Percentiles rank a stretch among this genome's conserved stretches.
phyloP scores from a whole-genome alignment of 2,797 vertebrate species.

The Anas capensis region DNA sequence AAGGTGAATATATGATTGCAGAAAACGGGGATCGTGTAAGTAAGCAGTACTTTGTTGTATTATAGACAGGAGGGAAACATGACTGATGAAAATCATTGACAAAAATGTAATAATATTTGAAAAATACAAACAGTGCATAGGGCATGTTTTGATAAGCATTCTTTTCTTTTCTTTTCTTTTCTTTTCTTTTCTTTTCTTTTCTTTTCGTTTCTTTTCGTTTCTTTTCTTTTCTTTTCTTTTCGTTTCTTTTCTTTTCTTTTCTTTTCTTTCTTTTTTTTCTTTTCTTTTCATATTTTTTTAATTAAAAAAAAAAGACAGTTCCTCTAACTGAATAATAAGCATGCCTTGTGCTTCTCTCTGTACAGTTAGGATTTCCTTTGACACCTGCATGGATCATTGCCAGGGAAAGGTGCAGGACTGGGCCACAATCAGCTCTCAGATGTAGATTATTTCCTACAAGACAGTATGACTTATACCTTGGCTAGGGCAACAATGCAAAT shows the following conservation, averaged over 20 bases:
- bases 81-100: not conserved
- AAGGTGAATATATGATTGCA: not conserved
- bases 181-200: not conserved
- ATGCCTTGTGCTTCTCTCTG: not conserved
- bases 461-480: not conserved
- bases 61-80: not conserved
- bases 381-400: constrained; percentile 15
- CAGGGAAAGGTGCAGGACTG: not conserved
- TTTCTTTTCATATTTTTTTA: not conserved
- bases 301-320: not conserved
- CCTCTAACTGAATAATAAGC: not conserved
- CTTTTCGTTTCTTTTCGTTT: not conserved
- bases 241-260: not conserved
- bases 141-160: not conserved
- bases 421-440: not conserved
- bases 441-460: not conserved
- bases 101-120: not conserved
- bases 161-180: too few relatives aligned
- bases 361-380: not conserved
- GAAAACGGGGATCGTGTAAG: not conserved
- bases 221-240: not conserved
- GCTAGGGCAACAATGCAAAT: not conserved
- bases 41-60: not conserved
- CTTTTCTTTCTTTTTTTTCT: too few relatives aligned
- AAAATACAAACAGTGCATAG: not conserved